Evolutionary conservation across 1,140 invertebrate species (phyloP).

Genomic region (Belonocnema kinseyi): DNA sequence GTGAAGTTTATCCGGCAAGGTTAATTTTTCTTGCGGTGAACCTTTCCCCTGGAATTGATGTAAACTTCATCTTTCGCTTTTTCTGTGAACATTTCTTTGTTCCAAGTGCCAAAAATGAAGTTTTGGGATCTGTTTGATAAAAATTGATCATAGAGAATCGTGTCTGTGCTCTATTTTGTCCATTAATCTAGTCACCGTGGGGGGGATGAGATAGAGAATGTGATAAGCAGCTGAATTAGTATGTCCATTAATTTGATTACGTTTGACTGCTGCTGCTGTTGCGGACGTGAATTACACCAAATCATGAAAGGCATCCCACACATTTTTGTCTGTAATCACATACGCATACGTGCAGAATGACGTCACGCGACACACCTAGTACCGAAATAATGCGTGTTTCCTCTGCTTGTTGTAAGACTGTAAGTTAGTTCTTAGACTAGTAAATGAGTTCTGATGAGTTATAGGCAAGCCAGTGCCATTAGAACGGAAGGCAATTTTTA

Average conservation of each 20-base stretch:
- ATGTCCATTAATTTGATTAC: constrained; percentile 28
- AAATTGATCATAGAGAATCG: not conserved
- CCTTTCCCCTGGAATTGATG: no score
- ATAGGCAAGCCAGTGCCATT: no score
- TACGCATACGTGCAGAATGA: constrained; percentile 40
- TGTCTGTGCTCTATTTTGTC: not conserved
- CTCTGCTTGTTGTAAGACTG: not conserved
- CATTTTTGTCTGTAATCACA: constrained; percentile 34
- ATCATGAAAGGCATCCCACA: constrained; percentile 30
- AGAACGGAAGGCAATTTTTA: no score
- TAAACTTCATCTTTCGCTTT: no score
- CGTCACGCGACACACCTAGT: constrained; percentile 48
- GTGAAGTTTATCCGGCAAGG: no score
- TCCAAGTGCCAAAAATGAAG: not conserved
- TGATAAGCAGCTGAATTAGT: constrained; percentile 2
- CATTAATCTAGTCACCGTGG: not conserved
- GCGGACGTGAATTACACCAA: constrained; percentile 12
- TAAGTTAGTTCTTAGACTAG: no score
- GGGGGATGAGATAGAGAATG: not conserved
- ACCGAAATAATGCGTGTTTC: constrained; percentile 47
- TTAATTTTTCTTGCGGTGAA: no score
- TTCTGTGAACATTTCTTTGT: not conserved
- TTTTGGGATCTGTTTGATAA: not conserved
- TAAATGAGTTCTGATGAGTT: no score
- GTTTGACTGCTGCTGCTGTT: not conserved